Evolutionary conservation across 2,113 vertebrate species (phyloP).

Genomic region (Pseudorhombus dupliciocellatus): DNA sequence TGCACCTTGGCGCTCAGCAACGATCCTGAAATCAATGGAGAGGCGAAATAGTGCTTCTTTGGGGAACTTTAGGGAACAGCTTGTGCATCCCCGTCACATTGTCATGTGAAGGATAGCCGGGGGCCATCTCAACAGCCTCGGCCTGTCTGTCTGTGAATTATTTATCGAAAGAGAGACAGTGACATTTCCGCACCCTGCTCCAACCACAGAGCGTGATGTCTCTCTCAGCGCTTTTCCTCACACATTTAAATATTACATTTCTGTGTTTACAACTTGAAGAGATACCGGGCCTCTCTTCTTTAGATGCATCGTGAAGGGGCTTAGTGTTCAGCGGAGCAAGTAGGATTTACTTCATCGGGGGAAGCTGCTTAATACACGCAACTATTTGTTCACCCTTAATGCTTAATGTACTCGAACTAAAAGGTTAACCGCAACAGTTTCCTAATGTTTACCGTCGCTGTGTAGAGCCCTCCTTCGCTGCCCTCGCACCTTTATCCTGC

Average conservation of each 20-base stretch:
- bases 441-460: neutral
- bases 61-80: conserved; percentile 66
- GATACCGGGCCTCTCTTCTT: neutral
- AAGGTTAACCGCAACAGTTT: conserved; percentile 6
- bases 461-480: neutral
- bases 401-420: neutral
- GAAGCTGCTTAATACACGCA: conserved; percentile 23
- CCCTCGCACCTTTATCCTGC: neutral
- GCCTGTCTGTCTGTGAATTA: conserved; percentile 74
- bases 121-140: conserved; percentile 58
- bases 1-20: conserved; percentile 6
- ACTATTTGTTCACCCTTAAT: conserved; percentile 13
- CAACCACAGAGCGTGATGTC: conserved; percentile 35
- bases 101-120: conserved; percentile 64
- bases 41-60: conserved; percentile 46
- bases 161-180: conserved; percentile 60
- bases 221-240: conserved; percentile 41
- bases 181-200: conserved; percentile 54
- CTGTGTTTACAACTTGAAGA: conserved; percentile 31
- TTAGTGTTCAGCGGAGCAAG: neutral
- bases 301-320: too few species aligned
- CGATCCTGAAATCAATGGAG: conserved; percentile 42
- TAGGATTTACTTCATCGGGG: neutral
- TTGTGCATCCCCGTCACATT: conserved; percentile 68
- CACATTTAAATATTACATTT: conserved; percentile 39